These are phyloP conservation scores for Nyctibius bracteatus DNA, from an alignment of 2,113 vertebrate genomes.

Conservation along the genomic window DNA sequence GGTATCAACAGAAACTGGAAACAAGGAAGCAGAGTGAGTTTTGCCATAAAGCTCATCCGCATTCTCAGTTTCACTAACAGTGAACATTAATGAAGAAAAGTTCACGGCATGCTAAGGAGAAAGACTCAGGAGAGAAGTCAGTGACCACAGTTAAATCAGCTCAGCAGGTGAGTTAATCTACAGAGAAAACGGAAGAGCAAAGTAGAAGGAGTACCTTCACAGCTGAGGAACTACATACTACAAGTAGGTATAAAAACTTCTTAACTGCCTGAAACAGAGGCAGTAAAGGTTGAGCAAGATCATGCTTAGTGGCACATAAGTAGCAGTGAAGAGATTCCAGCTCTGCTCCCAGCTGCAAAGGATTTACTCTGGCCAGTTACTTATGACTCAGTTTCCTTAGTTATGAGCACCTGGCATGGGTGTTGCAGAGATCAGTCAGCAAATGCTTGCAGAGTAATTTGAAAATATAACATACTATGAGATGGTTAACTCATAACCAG, in stretches of 20 bases:
- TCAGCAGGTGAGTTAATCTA: background rate
- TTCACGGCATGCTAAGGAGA: background rate
- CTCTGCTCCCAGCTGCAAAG: background rate
- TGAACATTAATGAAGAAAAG: background rate
- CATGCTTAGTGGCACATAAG: background rate
- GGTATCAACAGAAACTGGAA: background rate
- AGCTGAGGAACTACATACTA: background rate
- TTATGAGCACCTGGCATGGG: background rate
- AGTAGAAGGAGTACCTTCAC: background rate
- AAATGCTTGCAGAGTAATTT: background rate
- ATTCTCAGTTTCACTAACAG: background rate
- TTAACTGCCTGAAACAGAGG: background rate
- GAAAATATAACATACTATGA: background rate
- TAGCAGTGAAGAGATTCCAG: background rate
- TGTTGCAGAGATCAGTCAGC: background rate
- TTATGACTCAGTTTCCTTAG: background rate
- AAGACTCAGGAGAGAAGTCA: background rate
- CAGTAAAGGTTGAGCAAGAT: background rate
- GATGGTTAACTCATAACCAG: background rate
- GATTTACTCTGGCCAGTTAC: background rate
- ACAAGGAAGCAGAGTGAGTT: background rate
- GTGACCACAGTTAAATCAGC: background rate
- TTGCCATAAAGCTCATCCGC: background rate
- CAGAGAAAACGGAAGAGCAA: background rate
- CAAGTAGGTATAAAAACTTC: background rate